Conservation (phyloP, 2,888 invertebrate species). For the Clunio marinus region DNA sequence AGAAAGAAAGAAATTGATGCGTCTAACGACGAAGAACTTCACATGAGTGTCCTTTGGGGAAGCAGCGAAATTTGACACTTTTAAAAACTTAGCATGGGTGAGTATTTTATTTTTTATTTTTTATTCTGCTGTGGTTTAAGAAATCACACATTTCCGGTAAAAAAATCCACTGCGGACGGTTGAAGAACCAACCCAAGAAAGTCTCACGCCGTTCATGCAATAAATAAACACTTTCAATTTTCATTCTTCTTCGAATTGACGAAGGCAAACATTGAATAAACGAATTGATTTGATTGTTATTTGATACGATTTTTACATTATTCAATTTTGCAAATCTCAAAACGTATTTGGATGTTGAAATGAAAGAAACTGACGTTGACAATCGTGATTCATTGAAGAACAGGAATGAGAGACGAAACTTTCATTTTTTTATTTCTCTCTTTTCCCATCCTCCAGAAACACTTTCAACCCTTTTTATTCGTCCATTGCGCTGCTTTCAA, state of each 20-base stretch:
- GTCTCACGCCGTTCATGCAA: slow-evolving; percentile 17
- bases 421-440: neutral
- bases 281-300: slow-evolving; percentile 6
- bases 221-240: slow-evolving; percentile 23
- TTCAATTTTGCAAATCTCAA: no score
- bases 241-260: neutral
- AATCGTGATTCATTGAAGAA: no score
- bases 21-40: neutral
- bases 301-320: neutral
- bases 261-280: neutral
- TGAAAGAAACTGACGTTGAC: no score
- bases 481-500: slow-evolving; percentile 1
- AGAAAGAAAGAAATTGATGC: no score
- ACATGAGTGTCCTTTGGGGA: neutral
- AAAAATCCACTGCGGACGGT: neutral
- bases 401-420: neutral
- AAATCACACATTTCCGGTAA: slow-evolving; percentile 10
- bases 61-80: neutral
- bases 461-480: neutral
- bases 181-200: neutral
- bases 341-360: no score
- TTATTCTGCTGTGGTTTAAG: neutral
- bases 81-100: no score
- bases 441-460: neutral
- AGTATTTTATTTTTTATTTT: neutral